Base-by-base conservation (phyloP, 53 echinoderm and acorn worm genomes). In the Crossaster papposus region DNA sequence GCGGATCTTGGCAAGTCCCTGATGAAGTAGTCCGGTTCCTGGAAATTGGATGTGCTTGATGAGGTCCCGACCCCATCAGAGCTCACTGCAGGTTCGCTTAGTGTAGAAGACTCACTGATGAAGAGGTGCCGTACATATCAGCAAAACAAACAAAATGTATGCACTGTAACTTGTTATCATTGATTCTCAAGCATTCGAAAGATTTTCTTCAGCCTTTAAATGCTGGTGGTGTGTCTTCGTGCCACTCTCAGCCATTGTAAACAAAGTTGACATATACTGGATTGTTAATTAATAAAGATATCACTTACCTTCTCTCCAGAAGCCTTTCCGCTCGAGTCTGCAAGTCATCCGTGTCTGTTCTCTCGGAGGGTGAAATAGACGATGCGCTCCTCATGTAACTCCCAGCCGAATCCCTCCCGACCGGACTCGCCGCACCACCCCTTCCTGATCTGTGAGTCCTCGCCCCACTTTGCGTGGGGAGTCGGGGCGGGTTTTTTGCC, bases 21-120 rank as follows among this genome's bases (percentile, higher is more conserved):
- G 38, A 80, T 81, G 1, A 88, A 36, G 77, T 89, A 91, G 14
- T 76, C 54, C 15, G 68, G 82, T 20, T 93, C 95, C 23, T 83
- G 82, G 30, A 75, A 76, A 24, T 65, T 76, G 8, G 96, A 79
- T 33, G 88, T 75, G 33, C 87, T 90, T 10, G 95, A 86, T 51
- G 93, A 94, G 44, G 89, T 84, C 17, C 94, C 96, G 17, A 96
- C 37, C 1, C 96, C 96, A 55, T 96, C 94, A 15, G 96, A 96
- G 36, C 96, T 96, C 3, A 96, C 91, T 6, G 78, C 38, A 51
- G 96, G 96, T 30, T 94, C 96, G 89, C 90, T 96, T 24, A 89
- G 72, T 7, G 90, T 51, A 29, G 93, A 91, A 14, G 89, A 92
- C 62, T 95, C 95, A 90, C 95, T 95, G 79, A n/a, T n/a, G n/a